Evolutionary conservation across 2,888 invertebrate genomes (phyloP), one percentile per base, ranked within the genome.

Genomic region (Hydroisotoma schaefferi): DNA sequence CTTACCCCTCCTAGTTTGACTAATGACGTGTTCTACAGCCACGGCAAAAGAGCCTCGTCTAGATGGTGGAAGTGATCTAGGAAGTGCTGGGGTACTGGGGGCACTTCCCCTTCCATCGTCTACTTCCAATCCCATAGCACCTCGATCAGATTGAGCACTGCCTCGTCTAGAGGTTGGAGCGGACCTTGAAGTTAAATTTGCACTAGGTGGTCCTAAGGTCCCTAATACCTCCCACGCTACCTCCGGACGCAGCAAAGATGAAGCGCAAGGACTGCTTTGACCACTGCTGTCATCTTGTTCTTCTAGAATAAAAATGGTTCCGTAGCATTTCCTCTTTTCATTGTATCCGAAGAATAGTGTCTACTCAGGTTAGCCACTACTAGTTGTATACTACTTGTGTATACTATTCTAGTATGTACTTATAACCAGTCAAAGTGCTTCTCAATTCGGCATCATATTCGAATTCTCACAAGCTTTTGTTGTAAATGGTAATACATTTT

Each of bases 281-380:
- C 72, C 72, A 43, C 68, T 68, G 52, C 70, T 70, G 63, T 72
- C 72, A 55, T 72, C 72, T 69, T 72, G 72, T 62, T 72, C 72
- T 67, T 72, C 72, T 72, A 64, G 54, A 69, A 65, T 52, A 51
- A 61, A 68, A n/a, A 61, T 52, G 46, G 58, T 57, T 55, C 64
- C 64, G 64, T 64, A 64, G 64, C 64, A 64, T 53, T 63, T 61
- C 54, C 61, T 51, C 22, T 44, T 44, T 54, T 56, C 56, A 55
- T 56, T n/a, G 20, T 40, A 15, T 40, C n/a, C 15, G 33, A 33
- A 33, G 33, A 33, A 10, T 18, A 10, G n/a, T 20, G 40, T 4
- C n/a, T 18, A 20, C 8, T 18, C n/a, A 8, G 15, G 40, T 15
- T 20, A 18, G 40, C 40, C 40, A 10, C 20, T 40, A 15, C 4